Evolutionary conservation across 2,797 vertebrate species (phyloP), one percentile per base, ranked within the genome.

Genomic region (Clarias platycephalus): DNA sequence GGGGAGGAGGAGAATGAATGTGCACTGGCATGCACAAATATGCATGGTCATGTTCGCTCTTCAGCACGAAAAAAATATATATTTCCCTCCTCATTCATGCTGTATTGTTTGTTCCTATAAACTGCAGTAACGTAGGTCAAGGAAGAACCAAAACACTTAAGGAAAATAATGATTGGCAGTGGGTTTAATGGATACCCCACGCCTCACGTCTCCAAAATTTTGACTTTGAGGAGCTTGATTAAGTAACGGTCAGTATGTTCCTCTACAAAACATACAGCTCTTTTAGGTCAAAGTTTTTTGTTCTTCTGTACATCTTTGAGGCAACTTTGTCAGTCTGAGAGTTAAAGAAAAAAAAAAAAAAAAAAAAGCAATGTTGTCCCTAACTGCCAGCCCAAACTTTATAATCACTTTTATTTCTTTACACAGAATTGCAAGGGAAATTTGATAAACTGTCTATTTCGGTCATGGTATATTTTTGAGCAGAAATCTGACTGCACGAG

Each of bases 11-110:
- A 60, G 66, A 55, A 84, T 31, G 82, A 57, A 60, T 16, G 70
- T 85, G 57, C 55, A 34, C 53, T 85, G 83, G 88, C 64, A 85
- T 84, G 83, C 76, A 68, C 63, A 71, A 66, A 77, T 60, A 24
- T 31, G 7, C 2, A 58, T 18, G 24, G 40, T 49, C 70, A 53
- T 28, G 24, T n/a, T 49, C 12, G 12, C 2, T 28, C 3, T 16
- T 74, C 49, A 40, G 70, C 44, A 26, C 16, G 2, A 72, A 49
- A n/a, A n/a, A n/a, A n/a, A 26, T 2, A 4, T 12, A n/a, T 44
- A 6, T 70, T 70, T 16, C 1, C 1, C 44, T 49, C 10, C 31
- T 37, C 66, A 22, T 68, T 68, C 66, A 22, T 28, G 28, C 12
- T 63, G 26, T 18, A 34, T 7, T 67, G 64, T 34, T 18, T 67